Conservation (phyloP, 2,888 invertebrate genomes). For the Pterostichus niger region DNA sequence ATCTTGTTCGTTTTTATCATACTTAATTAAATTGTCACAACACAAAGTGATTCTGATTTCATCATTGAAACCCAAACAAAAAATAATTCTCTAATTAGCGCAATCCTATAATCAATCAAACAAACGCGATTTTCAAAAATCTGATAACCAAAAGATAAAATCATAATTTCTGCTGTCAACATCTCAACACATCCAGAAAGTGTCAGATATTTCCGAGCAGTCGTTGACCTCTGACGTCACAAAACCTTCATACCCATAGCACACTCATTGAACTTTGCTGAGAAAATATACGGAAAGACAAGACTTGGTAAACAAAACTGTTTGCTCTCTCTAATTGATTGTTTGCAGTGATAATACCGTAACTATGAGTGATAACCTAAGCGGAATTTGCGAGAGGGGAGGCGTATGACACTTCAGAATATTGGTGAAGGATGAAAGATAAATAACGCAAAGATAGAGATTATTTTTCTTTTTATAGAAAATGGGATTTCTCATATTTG, state of each 20-base stretch:
- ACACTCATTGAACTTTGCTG: constrained; percentile 66
- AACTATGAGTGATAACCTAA: constrained; percentile 62
- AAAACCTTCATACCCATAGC: constrained; percentile 52
- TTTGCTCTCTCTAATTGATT: constrained; percentile 65
- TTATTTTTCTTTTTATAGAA: constrained; percentile 23
- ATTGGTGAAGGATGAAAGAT: constrained; percentile 51
- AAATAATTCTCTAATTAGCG: constrained; percentile 7
- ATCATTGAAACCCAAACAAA: neutral
- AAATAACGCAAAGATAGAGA: constrained; percentile 35
- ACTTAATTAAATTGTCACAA: neutral
- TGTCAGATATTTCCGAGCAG: constrained; percentile 41
- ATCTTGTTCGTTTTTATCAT: neutral
- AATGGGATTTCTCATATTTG: constrained; percentile 28
- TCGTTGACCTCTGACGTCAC: constrained; percentile 52
- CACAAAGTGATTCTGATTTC: neutral
- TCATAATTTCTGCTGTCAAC: constrained; percentile 50
- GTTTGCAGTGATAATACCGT: constrained; percentile 66
- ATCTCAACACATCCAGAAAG: constrained; percentile 29
- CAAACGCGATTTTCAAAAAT: constrained; percentile 25
- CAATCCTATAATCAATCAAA: constrained; percentile 14
- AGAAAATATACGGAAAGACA: constrained; percentile 66
- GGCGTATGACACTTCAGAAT: constrained; percentile 36
- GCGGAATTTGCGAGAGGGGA: constrained; percentile 28
- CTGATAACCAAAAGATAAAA: constrained; percentile 28
- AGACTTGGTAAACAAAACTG: constrained; percentile 61